phyloP scores from a whole-genome alignment of 2,113 vertebrate genomes.

The Excalfactoria chinensis region DNA sequence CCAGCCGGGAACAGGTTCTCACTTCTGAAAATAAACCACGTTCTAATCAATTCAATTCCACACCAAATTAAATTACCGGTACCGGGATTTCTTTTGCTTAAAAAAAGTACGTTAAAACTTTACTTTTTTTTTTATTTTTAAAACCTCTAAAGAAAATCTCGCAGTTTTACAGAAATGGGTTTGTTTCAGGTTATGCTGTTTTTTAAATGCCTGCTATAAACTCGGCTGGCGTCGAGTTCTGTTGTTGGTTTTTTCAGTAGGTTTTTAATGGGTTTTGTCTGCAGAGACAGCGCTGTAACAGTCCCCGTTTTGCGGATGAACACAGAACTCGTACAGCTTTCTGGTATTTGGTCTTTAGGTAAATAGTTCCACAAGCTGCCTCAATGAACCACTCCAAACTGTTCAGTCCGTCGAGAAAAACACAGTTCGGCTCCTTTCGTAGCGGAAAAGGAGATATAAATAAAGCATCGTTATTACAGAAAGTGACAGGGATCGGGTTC shows the following conservation, averaged over 20 bases:
- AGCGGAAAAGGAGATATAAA: slow-evolving; percentile 82
- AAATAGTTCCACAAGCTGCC: slow-evolving; percentile 81
- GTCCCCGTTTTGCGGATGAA: slow-evolving; percentile 72
- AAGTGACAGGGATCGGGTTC: slow-evolving; percentile 51
- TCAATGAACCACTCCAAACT: slow-evolving; percentile 81
- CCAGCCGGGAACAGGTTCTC: slow-evolving; percentile 71
- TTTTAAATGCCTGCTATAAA: slow-evolving; percentile 74
- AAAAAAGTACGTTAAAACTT: slow-evolving; percentile 73
- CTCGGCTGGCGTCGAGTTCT: slow-evolving; percentile 74
- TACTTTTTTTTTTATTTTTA: slow-evolving; percentile 60
- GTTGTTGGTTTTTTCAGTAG: slow-evolving; percentile 41
- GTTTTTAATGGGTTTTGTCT: slow-evolving; percentile 76
- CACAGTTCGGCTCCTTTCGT: slow-evolving; percentile 63
- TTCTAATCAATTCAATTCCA: slow-evolving; percentile 70
- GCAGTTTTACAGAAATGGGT: slow-evolving; percentile 64
- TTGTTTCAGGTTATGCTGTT: slow-evolving; percentile 63
- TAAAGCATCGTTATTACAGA: slow-evolving; percentile 78
- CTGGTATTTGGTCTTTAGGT: slow-evolving; percentile 83
- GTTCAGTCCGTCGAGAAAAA: slow-evolving; percentile 79
- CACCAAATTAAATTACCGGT: slow-evolving; percentile 73
- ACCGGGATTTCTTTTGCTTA: slow-evolving; percentile 62
- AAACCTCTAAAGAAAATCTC: slow-evolving; percentile 67
- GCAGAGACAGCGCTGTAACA: slow-evolving; percentile 77
- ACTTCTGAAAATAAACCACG: slow-evolving; percentile 74
- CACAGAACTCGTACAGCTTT: slow-evolving; percentile 79